Conservation (phyloP, 2,888 invertebrate genomes). For the Conchocele bisecta region DNA sequence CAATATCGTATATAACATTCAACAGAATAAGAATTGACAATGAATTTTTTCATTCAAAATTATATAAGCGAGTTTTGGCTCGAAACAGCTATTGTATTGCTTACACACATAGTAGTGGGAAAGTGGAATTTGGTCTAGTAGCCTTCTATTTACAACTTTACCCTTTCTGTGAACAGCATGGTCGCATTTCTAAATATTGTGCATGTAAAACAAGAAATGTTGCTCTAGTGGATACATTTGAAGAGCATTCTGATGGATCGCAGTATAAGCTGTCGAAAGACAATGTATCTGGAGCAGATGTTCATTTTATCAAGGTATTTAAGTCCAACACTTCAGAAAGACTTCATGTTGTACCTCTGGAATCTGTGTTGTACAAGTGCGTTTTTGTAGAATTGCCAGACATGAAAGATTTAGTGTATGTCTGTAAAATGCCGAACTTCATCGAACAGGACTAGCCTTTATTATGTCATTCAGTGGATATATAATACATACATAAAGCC, state of each 20-base stretch:
- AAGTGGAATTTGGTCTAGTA: background rate
- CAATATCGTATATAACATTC: background rate
- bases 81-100: constrained; percentile 13
- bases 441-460: constrained; percentile 6
- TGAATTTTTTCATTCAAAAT: too few species aligned
- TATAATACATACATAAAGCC: too few species aligned
- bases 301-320: background rate
- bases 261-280: background rate
- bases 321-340: too few species aligned
- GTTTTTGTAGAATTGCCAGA: constrained; percentile 2
- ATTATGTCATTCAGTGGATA: too few species aligned
- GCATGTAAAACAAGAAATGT: background rate
- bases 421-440: constrained; percentile 8
- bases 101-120: background rate
- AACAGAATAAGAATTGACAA: constrained; percentile 16
- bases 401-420: background rate
- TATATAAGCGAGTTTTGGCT: constrained; percentile 8
- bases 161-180: constrained; percentile 6
- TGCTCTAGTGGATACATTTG: background rate
- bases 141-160: background rate
- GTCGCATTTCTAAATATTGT: background rate
- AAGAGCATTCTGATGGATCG: background rate
- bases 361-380: background rate
- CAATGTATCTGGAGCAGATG: background rate
- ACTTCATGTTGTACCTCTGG: background rate